These are phyloP conservation scores for Platycheirus rosarum DNA, from an alignment of 2,888 invertebrate species.

Conservation along the genomic window DNA sequence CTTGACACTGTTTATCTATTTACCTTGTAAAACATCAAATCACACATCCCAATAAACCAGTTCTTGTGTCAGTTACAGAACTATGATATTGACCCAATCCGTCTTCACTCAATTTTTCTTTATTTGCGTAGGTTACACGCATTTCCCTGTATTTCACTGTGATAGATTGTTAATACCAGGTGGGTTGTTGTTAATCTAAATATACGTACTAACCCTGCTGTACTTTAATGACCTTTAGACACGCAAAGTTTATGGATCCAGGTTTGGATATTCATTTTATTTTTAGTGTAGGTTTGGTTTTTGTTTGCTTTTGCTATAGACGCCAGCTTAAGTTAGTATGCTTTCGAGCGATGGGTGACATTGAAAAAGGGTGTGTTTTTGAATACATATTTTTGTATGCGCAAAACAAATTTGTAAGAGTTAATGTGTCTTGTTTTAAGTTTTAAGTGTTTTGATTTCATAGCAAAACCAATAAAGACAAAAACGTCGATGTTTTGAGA, in stretches of 20 bases:
- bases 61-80: conserved; percentile 1
- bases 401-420: too few relatives aligned
- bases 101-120: conserved; percentile 15
- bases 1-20: conserved; percentile 1
- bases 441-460: too few relatives aligned
- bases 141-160: background rate
- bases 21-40: background rate
- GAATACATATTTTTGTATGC: too few relatives aligned
- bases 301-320: background rate
- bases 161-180: conserved; percentile 1
- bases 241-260: conserved; percentile 5
- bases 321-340: too few relatives aligned
- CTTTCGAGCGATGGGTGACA: too few relatives aligned
- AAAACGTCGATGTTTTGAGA: too few relatives aligned
- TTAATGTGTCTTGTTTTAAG: too few relatives aligned
- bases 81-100: background rate
- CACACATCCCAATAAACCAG: conserved; percentile 5
- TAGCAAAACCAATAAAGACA: too few relatives aligned
- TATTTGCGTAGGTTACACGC: conserved; percentile 12
- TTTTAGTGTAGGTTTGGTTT: background rate
- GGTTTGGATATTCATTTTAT: background rate
- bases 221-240: background rate
- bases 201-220: too few relatives aligned
- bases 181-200: background rate
- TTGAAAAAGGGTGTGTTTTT: too few relatives aligned